Percentiles rank a stretch among this genome's conserved stretches.
phyloP scores from a whole-genome alignment of 2,797 vertebrate genomes.

The Acanthopagrus latus region DNA sequence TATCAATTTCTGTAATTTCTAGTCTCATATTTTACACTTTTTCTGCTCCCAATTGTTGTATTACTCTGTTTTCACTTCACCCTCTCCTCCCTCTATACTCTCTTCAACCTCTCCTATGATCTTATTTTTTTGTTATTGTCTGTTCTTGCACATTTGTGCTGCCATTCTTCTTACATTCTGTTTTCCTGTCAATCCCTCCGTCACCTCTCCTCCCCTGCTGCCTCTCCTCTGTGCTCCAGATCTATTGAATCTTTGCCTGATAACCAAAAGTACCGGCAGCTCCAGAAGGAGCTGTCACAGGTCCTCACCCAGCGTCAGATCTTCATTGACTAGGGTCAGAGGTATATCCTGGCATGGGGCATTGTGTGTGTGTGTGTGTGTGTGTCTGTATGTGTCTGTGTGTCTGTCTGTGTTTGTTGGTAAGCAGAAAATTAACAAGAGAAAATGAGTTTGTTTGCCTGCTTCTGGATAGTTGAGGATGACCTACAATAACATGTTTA shows the following conservation, averaged over 20 bases:
- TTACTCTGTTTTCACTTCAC: slow-evolving; percentile 19
- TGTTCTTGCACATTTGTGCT: slow-evolving; percentile 11
- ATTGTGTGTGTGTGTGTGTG: slow-evolving; percentile 65
- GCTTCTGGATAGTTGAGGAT: no score
- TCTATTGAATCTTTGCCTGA: slow-evolving; percentile 99
- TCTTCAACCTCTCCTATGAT: background rate
- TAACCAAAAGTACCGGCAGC: slow-evolving; percentile 99
- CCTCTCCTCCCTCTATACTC: background rate
- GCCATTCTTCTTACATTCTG: slow-evolving; percentile 25
- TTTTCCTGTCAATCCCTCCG: slow-evolving; percentile 24
- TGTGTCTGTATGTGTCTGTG: background rate
- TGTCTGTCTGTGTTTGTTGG: slow-evolving; percentile 3
- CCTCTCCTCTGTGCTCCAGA: slow-evolving; percentile 86
- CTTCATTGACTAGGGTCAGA: slow-evolving; percentile 97
- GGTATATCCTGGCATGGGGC: slow-evolving; percentile 88
- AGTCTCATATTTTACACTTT: slow-evolving; percentile 11
- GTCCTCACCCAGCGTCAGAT: slow-evolving; percentile 99
- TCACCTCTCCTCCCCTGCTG: slow-evolving; percentile 53
- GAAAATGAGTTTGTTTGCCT: background rate
- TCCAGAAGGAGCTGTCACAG: slow-evolving; percentile 99
- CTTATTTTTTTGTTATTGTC: slow-evolving; percentile 19
- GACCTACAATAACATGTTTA: background rate
- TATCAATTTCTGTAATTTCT: slow-evolving; percentile 22
- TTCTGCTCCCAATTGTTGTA: background rate
- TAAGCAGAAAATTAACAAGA: background rate